phyloP scores from a whole-genome alignment of 2,113 vertebrate genomes.

The Vombatus ursinus region DNA sequence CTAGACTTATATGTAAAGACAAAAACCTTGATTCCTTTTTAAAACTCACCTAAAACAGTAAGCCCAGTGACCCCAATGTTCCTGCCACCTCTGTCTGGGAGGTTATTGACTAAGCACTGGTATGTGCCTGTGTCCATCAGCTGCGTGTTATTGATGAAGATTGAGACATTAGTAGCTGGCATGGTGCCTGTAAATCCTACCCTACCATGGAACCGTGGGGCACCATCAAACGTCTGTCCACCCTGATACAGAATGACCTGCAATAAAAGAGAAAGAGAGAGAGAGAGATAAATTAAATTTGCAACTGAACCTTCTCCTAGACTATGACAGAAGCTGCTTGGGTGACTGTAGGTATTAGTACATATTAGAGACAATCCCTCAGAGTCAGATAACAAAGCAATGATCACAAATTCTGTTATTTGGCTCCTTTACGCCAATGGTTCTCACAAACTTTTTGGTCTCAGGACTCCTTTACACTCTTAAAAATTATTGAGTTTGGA shows the following conservation, averaged over 20 bases:
- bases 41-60: conserved; percentile 93
- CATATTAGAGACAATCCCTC: not conserved
- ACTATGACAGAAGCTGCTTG: not conserved
- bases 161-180: conserved; percentile 99
- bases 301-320: not conserved
- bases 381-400: not conserved
- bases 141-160: conserved; percentile 99
- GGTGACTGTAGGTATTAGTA: not conserved
- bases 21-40: not conserved
- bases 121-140: conserved; percentile 98
- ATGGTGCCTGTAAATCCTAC: conserved; percentile 96
- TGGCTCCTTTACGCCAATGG: not conserved
- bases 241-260: conserved; percentile 99
- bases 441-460: not conserved
- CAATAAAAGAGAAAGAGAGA: conserved; percentile 63
- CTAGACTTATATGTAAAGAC: not conserved
- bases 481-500: not conserved
- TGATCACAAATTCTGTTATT: not conserved
- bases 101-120: conserved; percentile 99
- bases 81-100: conserved; percentile 94
- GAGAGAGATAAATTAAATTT: not conserved
- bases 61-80: conserved; percentile 98
- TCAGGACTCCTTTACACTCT: not conserved
- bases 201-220: conserved; percentile 93
- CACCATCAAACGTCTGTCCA: conserved; percentile 95